Conservation (phyloP, 2,888 invertebrate genomes). For the Suillia variegata region DNA sequence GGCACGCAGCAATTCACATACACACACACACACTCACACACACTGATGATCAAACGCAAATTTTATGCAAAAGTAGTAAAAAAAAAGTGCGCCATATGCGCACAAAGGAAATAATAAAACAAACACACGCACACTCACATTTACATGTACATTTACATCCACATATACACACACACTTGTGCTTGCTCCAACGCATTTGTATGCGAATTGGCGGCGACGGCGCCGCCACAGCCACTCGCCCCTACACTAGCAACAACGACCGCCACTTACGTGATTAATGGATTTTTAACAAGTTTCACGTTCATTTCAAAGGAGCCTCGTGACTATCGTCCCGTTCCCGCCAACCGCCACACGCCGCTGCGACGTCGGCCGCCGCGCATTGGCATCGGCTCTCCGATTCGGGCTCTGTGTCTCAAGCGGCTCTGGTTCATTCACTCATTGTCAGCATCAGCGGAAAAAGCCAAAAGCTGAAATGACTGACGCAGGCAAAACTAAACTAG, state of each 20-base stretch:
- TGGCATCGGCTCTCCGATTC: background rate
- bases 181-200: background rate
- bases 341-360: no score
- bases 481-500: conserved; percentile 38
- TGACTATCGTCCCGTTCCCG: no score
- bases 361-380: background rate
- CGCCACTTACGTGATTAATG: conserved; percentile 56
- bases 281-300: conserved; percentile 53
- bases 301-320: conserved; percentile 32
- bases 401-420: background rate
- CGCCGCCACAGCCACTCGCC: background rate
- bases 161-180: background rate
- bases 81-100: background rate
- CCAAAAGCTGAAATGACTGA: conserved; percentile 4
- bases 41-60: no score
- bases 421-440: conserved; percentile 10
- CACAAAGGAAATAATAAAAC: conserved; percentile 7
- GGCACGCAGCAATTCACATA: conserved; percentile 9
- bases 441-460: conserved; percentile 13
- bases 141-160: background rate
- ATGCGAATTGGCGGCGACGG: background rate
- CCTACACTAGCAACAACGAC: conserved; percentile 47
- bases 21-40: conserved; percentile 20
- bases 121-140: background rate
- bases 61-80: background rate